Conservation (phyloP, 2,113 vertebrate genomes). For the Cheilinus undulatus region DNA sequence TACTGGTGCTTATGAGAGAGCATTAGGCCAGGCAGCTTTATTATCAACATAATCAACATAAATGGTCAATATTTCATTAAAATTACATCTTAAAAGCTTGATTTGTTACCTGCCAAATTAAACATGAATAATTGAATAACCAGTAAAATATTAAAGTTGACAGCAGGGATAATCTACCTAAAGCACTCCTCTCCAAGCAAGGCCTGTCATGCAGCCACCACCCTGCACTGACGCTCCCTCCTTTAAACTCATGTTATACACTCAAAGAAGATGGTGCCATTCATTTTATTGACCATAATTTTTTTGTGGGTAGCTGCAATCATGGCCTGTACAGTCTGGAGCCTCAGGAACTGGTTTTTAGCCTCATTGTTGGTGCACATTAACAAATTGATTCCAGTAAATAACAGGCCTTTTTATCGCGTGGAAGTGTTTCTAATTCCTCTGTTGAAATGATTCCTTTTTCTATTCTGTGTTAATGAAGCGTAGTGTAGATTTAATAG, state of each 20-base stretch:
- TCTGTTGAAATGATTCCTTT: not conserved
- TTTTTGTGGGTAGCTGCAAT: conserved; percentile 48
- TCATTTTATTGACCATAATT: conserved; percentile 69
- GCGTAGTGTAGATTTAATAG: not conserved
- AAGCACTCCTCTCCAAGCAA: conserved; percentile 12
- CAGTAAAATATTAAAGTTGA: not conserved
- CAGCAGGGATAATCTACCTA: not conserved
- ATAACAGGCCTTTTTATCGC: not conserved
- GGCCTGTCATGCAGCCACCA: conserved; percentile 6
- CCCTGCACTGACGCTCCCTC: conserved; percentile 7
- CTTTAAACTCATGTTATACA: conserved; percentile 37
- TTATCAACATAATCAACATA: no score
- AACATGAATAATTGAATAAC: no score
- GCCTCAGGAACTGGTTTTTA: conserved; percentile 29
- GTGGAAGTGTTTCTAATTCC: not conserved
- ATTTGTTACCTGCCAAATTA: no score
- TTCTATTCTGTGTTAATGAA: not conserved
- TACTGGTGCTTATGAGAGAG: no score
- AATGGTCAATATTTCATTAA: no score
- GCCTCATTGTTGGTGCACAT: conserved; percentile 25
- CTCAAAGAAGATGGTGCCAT: conserved; percentile 51
- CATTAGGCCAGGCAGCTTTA: no score
- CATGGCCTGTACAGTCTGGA: conserved; percentile 20
- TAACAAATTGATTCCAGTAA: conserved; percentile 12
- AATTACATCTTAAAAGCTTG: no score